Base-by-base conservation (phyloP, 2,797 vertebrate species). In the Leptodactylus fallax region DNA sequence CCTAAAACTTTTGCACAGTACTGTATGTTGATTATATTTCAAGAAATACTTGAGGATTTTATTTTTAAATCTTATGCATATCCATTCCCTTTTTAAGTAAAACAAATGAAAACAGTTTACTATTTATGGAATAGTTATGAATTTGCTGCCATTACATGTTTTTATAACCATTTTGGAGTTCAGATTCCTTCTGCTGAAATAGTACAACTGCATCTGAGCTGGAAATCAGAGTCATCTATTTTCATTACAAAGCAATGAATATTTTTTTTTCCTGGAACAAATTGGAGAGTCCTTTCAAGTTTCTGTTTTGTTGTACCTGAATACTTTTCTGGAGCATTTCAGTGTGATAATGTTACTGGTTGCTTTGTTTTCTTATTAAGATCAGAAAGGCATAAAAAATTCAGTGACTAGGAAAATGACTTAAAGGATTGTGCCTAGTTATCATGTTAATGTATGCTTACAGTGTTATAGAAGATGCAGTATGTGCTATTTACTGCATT, bases 381-480 rank as follows among this genome's bases (percentile, higher is more conserved):
- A 90, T 92, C 92, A 93, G 90, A 89, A 92, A 92, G 90, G 91
- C 92, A 93, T 93, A 91, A 94, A 94, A 94, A 90, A 92, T 93
- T 94, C 90, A 91, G 79, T 87, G 71, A 90, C 84, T 92, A 81
- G 93, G 71, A 93, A 93, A 92, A 83, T 93, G 88, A 90, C 92
- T 94, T 93, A 90, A 90, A 93, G 93, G 92, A 90, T 92, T 89
- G 85, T 92, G 90, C 87, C 90, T 93, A 93, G 90, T 93, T 93
- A 93, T 92, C 93, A 92, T 92, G 91, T 91, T 94, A 91, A 91
- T 94, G 85, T 93, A 94, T 94, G 91, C 94, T 91, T 94, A 93
- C 89, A 92, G 80, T 91, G 92, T 88, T 92, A 90, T 65, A 90
- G 80, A 92, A 94, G 91, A 90, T 90, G 92, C 89, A 89, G 80